phyloP scores from a whole-genome alignment of 2,888 invertebrate genomes.

The Hemithea aestivaria region DNA sequence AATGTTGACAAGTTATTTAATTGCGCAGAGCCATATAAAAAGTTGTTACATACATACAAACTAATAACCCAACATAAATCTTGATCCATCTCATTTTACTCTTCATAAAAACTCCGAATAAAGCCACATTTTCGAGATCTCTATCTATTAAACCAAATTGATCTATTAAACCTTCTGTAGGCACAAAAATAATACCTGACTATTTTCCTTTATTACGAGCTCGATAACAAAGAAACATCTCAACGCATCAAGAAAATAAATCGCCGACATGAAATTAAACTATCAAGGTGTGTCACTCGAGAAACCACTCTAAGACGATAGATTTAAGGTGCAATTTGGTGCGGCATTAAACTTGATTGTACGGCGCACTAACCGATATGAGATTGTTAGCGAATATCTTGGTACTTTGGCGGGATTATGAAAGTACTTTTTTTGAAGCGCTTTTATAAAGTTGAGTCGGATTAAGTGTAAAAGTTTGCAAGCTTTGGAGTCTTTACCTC shows the following conservation, averaged over 20 bases:
- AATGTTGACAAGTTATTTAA: too few relatives aligned
- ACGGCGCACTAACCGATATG: constrained; percentile 21
- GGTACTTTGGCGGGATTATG: constrained; percentile 14
- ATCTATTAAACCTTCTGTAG: not conserved
- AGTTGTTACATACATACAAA: too few relatives aligned
- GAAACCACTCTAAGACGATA: constrained; percentile 3
- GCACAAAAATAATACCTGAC: constrained; percentile 3
- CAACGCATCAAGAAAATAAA: constrained; percentile 18
- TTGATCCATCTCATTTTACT: too few relatives aligned
- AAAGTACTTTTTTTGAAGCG: constrained; percentile 2
- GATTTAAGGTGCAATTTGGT: constrained; percentile 4
- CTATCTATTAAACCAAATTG: not conserved
- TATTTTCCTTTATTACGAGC: constrained; percentile 10
- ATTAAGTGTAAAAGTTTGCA: too few relatives aligned
- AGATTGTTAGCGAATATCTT: constrained; percentile 21
- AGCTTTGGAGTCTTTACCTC: too few relatives aligned
- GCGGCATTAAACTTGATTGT: constrained; percentile 12
- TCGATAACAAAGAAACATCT: constrained; percentile 17
- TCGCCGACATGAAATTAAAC: constrained; percentile 27
- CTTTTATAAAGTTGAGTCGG: too few relatives aligned
- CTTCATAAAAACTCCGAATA: too few relatives aligned
- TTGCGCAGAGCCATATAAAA: too few relatives aligned
- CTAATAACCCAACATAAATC: too few relatives aligned
- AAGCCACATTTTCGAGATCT: too few relatives aligned
- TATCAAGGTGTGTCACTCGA: constrained; percentile 19